Evolutionary conservation across 1,140 invertebrate species (phyloP).

Genomic region (Centruroides sculpturatus): DNA sequence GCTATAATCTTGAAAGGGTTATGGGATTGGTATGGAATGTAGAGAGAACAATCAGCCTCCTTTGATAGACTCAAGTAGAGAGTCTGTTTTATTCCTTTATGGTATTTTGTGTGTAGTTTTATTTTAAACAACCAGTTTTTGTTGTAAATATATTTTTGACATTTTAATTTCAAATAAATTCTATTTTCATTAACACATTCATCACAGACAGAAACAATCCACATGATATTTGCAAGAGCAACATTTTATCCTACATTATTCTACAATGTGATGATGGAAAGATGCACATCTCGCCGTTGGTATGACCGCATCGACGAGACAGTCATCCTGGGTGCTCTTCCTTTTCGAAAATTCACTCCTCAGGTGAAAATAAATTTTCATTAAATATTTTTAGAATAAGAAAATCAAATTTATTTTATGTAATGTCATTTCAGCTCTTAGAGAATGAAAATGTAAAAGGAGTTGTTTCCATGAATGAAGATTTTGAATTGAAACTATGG

Average conservation of each 20-base stretch:
- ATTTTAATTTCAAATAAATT: no score
- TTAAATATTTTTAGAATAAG: no score
- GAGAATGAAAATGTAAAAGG: constrained; percentile 74
- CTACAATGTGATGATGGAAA: constrained; percentile 87
- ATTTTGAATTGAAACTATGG: constrained; percentile 67
- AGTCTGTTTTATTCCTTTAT: no score
- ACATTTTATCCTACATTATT: constrained; percentile 85
- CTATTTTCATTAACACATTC: no score
- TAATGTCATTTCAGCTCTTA: constrained; percentile 40
- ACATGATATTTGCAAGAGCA: constrained; percentile 50
- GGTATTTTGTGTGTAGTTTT: no score
- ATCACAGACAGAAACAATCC: no score
- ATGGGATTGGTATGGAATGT: no score
- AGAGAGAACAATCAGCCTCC: no score
- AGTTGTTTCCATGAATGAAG: constrained; percentile 94
- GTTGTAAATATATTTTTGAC: no score
- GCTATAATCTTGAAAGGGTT: no score
- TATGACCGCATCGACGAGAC: constrained; percentile 88
- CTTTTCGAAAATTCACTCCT: constrained; percentile 68
- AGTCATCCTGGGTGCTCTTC: constrained; percentile 85
- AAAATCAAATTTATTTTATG: constrained; percentile 16
- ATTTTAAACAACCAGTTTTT: no score
- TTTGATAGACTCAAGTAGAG: no score
- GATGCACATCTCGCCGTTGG: constrained; percentile 61
- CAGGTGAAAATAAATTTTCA: constrained; percentile 22